phyloP scores from a whole-genome alignment of 1,140 invertebrate genomes.

The Sinonovacula constricta region DNA sequence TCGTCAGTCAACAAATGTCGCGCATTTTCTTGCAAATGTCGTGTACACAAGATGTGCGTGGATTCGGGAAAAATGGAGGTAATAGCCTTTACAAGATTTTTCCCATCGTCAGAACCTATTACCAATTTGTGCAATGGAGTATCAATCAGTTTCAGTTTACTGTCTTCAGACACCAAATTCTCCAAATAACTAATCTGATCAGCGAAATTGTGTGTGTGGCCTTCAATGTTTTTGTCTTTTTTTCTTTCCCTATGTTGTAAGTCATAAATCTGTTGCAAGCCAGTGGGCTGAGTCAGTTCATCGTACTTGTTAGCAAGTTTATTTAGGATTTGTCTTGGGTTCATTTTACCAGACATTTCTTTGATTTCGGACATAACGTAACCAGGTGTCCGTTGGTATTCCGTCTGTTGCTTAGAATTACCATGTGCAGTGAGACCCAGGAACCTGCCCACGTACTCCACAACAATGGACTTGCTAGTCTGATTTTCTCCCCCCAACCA shows the following conservation, averaged over 20 bases:
- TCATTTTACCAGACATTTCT: background rate
- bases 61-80: constrained; percentile 30
- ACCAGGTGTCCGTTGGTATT: constrained; percentile 3
- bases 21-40: constrained; percentile 33
- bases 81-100: constrained; percentile 45
- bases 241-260: too few species aligned
- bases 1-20: constrained; percentile 13
- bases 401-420: background rate
- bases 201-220: too few species aligned
- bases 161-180: too few species aligned
- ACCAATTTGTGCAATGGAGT: constrained; percentile 12
- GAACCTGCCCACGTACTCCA: constrained; percentile 24
- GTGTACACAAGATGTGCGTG: constrained; percentile 42
- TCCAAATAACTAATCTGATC: too few species aligned
- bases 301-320: too few species aligned
- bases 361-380: constrained; percentile 6
- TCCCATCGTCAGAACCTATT: constrained; percentile 43
- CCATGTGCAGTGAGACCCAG: constrained; percentile 2
- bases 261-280: too few species aligned
- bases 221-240: too few species aligned
- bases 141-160: constrained; percentile 24
- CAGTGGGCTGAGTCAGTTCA: too few species aligned
- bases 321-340: constrained; percentile 1
- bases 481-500: constrained; percentile 21
- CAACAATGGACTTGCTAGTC: constrained; percentile 18